Evolutionary conservation across 1,140 invertebrate species (phyloP).

Genomic region (Polypedilum vanderplanki): DNA sequence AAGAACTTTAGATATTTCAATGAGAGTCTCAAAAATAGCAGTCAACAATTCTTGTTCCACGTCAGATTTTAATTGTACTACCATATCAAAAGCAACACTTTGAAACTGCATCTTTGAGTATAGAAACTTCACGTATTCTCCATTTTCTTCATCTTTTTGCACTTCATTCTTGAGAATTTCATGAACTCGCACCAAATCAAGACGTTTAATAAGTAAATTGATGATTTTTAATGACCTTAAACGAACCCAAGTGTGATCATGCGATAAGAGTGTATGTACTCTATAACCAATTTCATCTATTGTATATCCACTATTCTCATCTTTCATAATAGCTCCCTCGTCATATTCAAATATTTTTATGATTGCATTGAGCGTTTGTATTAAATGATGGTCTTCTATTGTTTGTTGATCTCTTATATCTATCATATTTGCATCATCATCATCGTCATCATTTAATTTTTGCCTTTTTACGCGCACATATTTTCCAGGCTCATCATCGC

Average conservation of each 20-base stretch:
- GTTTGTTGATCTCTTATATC: constrained; percentile 47
- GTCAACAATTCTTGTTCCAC: constrained; percentile 49
- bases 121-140: constrained; percentile 48
- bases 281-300: constrained; percentile 58
- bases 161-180: constrained; percentile 44
- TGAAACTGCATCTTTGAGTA: constrained; percentile 56
- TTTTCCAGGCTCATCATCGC: constrained; percentile 36
- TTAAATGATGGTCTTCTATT: constrained; percentile 48
- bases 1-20: constrained; percentile 59
- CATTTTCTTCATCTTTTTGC: constrained; percentile 34
- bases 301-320: constrained; percentile 42
- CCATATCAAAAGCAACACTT: constrained; percentile 62
- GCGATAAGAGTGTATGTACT: constrained; percentile 59
- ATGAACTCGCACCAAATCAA: constrained; percentile 55
- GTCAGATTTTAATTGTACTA: constrained; percentile 61
- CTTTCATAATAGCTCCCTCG: constrained; percentile 42
- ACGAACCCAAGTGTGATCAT: constrained; percentile 61
- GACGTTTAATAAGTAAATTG: constrained; percentile 57
- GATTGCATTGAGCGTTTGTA: constrained; percentile 50
- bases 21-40: constrained; percentile 63
- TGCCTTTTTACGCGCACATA: constrained; percentile 38
- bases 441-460: constrained; percentile 39
- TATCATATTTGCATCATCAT: constrained; percentile 37
- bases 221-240: constrained; percentile 66
- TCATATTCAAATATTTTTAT: constrained; percentile 48